Evolutionary conservation across 2,888 invertebrate genomes (phyloP), one percentile per base, ranked within the genome.

Genomic region (Oligia strigilis): DNA sequence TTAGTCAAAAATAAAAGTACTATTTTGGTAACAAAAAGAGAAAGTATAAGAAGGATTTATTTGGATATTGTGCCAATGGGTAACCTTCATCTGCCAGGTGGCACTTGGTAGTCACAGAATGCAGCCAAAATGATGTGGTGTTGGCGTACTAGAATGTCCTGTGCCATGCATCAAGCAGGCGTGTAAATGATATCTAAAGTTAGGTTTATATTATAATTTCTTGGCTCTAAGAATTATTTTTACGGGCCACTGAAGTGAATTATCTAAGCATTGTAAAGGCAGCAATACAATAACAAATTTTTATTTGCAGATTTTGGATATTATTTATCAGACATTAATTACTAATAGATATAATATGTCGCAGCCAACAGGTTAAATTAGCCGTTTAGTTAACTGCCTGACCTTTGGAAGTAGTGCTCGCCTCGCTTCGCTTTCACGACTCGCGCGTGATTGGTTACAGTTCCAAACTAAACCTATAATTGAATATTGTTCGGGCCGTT

Each of bases 171-270:
- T 64, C 55, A 49, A 40, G 58, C 58, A 70, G 29, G 14, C 36
- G 36, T 71, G 36, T 62, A 66, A 62, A 70, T 66, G 76, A 66
- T 67, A 14, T 40, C 5, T 72, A 64, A 58, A 49, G 40, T 52
- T 72, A 84, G 36, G 43, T 71, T 75, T 62, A 64, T 62, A 36
- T 83, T 74, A 69, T 83, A 78, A 72, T 78, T 72, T 65, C 46
- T 62, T 72, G 69, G 60, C 40, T 75, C 8, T 29, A 58, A 66
- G 69, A 69, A 62, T 74, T 58, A 40, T n/a, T 49, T 58, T n/a
- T 60, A 52, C 2, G 46, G 36, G 72, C 40, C 8, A 1, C 36
- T 52, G 52, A 75, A 65, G n/a, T 60, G 36, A 75, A 65, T 78
- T 29, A 66, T 64, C 40, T 29, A 36, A 75, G 36, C n/a, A 70